Evolutionary conservation across 1,140 invertebrate genomes (phyloP), one percentile per base, ranked within the genome.

Genomic region (Trypoxylus dichotomus): DNA sequence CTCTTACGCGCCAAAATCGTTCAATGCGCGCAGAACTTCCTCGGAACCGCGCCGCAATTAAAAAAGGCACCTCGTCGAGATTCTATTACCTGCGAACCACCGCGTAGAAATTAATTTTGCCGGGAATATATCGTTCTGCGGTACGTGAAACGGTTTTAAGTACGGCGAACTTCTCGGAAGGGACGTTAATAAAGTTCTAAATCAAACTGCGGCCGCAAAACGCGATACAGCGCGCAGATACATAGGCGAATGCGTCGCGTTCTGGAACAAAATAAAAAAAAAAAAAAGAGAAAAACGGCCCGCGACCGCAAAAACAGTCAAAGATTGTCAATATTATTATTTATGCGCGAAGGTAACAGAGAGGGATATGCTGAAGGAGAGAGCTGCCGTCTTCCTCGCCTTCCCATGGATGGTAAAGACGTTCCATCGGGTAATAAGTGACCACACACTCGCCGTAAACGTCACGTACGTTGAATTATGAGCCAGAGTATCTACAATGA

Each of bases 401-500:
- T 68, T 68, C 60, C 60, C 60, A 68, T 68, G 60, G 27, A 68
- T 15, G 60, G 60, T 29, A 29, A 29, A 68, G 60, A 15, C 60
- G 60, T 68, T 68, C 21, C 24, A 68, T 29, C 24, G 60, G 24
- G 60, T n/a, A 68, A 68, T 68, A 68, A 68, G 27, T 68, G 60
- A 68, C 60, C 60, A 68, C 60, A 68, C 60, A 68, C 27, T 68
- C 60, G 60, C 60, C 21, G 60, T 68, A 68, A 68, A 68, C 21
- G 60, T 68, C 60, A 68, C 24, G 60, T 24, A 68, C 60, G 24
- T 68, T 68, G 60, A 68, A 68, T 68, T 68, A 68, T 68, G 60
- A 29, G 60, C 60, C 1, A 68, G 27, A 68, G 60, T 24, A 29
- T 24, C 60, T 68, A 68, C 60, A 68, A 68, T 68, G 60, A 68